A percentile compares a stretch with the other conserved stretches of the same genome.
Conservation (phyloP, 2,113 vertebrate species). For the Cairina moschata region DNA sequence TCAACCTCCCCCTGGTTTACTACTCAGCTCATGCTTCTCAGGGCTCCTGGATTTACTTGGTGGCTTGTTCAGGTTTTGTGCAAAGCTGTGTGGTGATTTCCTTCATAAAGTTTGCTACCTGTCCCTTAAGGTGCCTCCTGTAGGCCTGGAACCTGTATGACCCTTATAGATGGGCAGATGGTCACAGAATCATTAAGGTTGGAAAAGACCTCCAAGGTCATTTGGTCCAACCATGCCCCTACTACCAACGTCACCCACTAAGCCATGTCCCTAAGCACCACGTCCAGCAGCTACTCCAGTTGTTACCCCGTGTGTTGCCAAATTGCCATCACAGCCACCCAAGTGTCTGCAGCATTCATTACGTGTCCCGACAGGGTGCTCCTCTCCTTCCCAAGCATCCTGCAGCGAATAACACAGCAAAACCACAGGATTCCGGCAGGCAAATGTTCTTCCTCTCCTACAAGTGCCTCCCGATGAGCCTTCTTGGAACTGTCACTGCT, state of each 20-base stretch:
- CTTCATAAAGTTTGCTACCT: background rate
- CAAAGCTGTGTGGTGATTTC: background rate
- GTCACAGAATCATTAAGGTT: too few relatives aligned
- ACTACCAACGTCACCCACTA: too few relatives aligned
- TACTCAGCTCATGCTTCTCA: background rate
- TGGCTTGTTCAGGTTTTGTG: background rate
- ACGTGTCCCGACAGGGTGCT: background rate
- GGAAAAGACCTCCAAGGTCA: too few relatives aligned
- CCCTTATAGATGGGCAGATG: accelerated
- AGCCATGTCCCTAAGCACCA: too few relatives aligned
- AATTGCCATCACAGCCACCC: background rate
- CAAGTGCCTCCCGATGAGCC: background rate
- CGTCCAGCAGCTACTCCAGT: background rate
- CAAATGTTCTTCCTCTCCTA: conserved; percentile 7
- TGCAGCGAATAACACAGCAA: background rate
- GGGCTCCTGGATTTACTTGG: accelerated
- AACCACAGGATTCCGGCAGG: background rate
- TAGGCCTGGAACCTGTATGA: too few relatives aligned
- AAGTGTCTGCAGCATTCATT: background rate
- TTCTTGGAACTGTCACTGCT: background rate
- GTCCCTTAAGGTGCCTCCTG: background rate
- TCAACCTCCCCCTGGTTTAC: background rate
- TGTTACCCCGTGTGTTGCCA: accelerated
- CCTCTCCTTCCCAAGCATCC: background rate
- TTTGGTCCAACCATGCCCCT: too few relatives aligned